Base-by-base conservation (phyloP, 92 coral and sea anemone genomes). In the Zoanthus sansibaricus region DNA sequence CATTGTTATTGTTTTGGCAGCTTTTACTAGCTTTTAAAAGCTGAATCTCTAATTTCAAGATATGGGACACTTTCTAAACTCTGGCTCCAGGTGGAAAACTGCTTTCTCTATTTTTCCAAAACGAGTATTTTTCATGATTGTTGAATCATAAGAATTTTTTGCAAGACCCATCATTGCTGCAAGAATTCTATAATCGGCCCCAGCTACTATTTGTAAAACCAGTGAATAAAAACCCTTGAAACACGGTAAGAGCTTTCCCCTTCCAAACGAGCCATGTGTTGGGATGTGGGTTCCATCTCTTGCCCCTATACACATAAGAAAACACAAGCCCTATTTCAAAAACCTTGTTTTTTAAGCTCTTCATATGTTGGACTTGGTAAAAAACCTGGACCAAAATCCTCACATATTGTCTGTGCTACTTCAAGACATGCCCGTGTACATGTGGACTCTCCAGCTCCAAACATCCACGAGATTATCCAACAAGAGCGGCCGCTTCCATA, bases 381-480 rank as follows among this genome's bases (percentile, higher is more conserved):
- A 79, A 79, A 75, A 58, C 79, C 52, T 79, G 61, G 90, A 21
- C 92, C 92, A 86, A 90, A 90, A 78, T 86, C 92, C 46, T 78
- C 78, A 74, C 76, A 90, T 55, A 84, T 90, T n/a, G 86, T 67
- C 76, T 84, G 86, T 48, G 84, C 84, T 66, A 75, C 86, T 86
- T 75, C 80, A 72, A 90, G 82, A 78, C 88, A 91, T 18, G 48
- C 88, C 51, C 83, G 78, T 16, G 33, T 17, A 67, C 84, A 82
- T 62, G 91, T 88, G 83, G 87, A 88, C 52, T 88, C 91, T 75
- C 84, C 91, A 2, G 4, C 87, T 80, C 83, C 87, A 82, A 88
- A 88, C 91, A 88, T 82, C 87, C 87, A 88, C 9, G 89, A 46
- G 32, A 84, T 66, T 59, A 82, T 71, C 62, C 79, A 14, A 75